Base-by-base conservation (phyloP, 1,140 invertebrate species). In the Whitmania pigra region DNA sequence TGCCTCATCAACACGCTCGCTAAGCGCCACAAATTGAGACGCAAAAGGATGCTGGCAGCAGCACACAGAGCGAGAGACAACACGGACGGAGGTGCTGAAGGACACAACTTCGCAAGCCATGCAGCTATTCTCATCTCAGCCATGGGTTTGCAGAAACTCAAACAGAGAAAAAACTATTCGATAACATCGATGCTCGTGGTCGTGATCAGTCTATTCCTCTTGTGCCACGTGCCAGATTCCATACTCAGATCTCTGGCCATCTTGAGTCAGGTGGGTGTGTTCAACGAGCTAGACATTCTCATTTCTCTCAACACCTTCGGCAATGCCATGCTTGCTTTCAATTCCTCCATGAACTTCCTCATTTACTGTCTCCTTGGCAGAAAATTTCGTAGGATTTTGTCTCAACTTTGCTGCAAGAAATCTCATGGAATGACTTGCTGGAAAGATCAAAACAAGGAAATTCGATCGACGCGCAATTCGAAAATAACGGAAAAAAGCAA, bases 101-200 rank as follows among this genome's bases (percentile, higher is more conserved):
- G 43, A 7, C 43, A 17, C 43, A 17, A 49, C 43, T 13, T 17
- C 15, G 5, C 43, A 49, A 49, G 13, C 43, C 43, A 49, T 17
- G 43, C 43, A 1, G 15, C 43, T 11, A 49, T 49, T 49, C 43
- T 49, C 43, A 15, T 49, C 43, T 49, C 43, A 15, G 43, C 43
- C 43, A 49, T 49, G 43, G 13, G 43, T 49, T 49, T 17, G 13
- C 43, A 49, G 43, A 49, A 49, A 11, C 43, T 49, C 11, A 67
- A 68, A 43, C 67, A 72, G 43, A 49, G 43, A 13, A 49, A 49
- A 49, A 49, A 49, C 43, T 49, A 49, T 11, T 49, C 43, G 68
- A 73, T 73, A 13, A 73, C 73, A 7, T 60, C 71, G 22, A 71
- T 73, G 69, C 69, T 73, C 22, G 73, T 73, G 43, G 60, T 66